Conservation (phyloP, 2,797 vertebrate species). For the Cossypha polioptera region DNA sequence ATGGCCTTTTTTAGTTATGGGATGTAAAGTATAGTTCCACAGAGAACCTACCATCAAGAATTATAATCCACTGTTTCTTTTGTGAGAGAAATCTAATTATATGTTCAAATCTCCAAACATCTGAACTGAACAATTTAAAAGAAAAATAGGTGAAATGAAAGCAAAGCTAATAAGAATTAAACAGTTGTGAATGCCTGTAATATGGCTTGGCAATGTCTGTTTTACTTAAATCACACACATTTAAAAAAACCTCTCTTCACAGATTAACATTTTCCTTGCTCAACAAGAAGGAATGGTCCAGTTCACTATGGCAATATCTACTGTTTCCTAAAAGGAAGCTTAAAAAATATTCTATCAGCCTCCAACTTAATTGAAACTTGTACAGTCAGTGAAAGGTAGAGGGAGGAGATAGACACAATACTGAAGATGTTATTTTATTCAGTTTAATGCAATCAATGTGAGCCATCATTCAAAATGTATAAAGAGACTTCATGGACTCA, state of each 20-base stretch:
- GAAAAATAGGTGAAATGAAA: not conserved
- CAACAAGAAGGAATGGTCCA: not conserved
- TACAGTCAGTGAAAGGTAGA: not conserved
- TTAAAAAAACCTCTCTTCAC: not conserved
- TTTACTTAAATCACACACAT: not conserved
- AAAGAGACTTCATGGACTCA: not conserved
- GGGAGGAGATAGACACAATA: not conserved
- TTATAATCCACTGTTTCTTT: not conserved
- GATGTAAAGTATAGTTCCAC: not conserved
- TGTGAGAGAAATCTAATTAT: not conserved
- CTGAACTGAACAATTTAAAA: not conserved
- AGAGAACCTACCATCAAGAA: not conserved
- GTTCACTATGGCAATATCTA: not conserved
- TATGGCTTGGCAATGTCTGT: not conserved
- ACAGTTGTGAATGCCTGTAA: not conserved
- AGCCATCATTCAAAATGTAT: not conserved
- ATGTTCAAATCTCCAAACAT: not conserved
- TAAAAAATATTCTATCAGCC: not conserved
- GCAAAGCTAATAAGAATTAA: not conserved
- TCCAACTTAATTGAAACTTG: not conserved
- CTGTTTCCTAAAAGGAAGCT: not conserved
- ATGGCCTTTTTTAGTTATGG: not conserved
- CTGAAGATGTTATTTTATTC: not conserved
- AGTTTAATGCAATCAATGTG: not conserved
- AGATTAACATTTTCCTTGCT: not conserved